A percentile compares a stretch with the other conserved stretches of the same genome.
Conservation (phyloP, 2,113 vertebrate genomes). For the Camarhynchus parvulus region DNA sequence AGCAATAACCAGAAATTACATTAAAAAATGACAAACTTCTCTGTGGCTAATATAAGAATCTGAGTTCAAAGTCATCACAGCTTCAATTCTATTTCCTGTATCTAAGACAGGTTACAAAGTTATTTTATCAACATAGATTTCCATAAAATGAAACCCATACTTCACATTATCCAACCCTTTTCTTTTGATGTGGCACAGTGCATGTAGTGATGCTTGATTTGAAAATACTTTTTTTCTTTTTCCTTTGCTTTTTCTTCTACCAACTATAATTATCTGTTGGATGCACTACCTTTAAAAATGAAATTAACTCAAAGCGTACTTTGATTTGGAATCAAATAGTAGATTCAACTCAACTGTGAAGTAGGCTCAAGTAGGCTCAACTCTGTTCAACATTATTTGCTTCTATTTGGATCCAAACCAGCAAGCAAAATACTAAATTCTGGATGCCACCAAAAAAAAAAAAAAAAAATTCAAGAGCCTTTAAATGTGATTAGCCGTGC, state of each 20-base stretch:
- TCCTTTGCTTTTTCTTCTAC: background rate
- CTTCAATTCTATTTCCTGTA: background rate
- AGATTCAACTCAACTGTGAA: too few species aligned
- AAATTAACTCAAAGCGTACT: background rate
- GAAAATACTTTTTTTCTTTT: background rate
- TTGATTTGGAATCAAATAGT: background rate
- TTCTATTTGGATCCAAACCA: background rate
- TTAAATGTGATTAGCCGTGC: background rate
- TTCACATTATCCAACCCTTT: background rate
- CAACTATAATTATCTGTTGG: background rate
- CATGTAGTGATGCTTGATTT: background rate
- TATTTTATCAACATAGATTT: background rate
- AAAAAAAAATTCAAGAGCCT: background rate
- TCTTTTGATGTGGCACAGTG: background rate
- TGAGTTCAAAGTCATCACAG: background rate
- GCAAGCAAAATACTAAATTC: background rate
- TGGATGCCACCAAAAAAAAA: background rate
- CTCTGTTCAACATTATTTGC: background rate
- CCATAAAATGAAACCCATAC: background rate
- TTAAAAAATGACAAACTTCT: background rate
- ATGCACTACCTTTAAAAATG: background rate
- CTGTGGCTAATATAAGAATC: background rate
- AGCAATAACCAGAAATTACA: background rate
- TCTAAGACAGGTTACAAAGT: background rate
- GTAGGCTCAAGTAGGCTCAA: background rate